Conservation (phyloP, 2,888 invertebrate genomes). For the Nudaria mundana region DNA sequence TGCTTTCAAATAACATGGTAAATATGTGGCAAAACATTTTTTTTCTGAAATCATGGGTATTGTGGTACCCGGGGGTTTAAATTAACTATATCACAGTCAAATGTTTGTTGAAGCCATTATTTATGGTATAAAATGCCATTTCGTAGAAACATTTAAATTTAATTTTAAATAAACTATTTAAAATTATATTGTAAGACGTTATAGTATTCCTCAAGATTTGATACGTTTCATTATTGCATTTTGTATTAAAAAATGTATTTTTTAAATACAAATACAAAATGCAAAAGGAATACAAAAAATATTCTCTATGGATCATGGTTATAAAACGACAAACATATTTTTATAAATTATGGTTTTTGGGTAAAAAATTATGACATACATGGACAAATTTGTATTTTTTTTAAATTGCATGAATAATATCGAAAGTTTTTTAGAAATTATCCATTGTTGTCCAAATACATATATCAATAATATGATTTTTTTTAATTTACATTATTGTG, state of each 20-base stretch:
- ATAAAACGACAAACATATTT: no score
- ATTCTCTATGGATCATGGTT: background rate
- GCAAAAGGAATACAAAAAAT: background rate
- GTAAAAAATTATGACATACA: no score
- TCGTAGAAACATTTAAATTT: slow-evolving; percentile 13
- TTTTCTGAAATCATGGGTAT: no score
- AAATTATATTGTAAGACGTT: slow-evolving; percentile 7
- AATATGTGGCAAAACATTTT: background rate
- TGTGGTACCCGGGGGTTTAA: no score
- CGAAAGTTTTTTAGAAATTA: no score
- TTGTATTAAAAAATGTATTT: slow-evolving; percentile 11
- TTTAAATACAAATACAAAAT: slow-evolving; percentile 1
- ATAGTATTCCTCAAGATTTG: slow-evolving; percentile 25
- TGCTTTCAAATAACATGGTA: no score
- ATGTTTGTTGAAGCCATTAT: slow-evolving; percentile 52
- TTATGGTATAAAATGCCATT: slow-evolving; percentile 41
- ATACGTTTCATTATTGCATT: slow-evolving; percentile 9
- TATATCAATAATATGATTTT: no score
- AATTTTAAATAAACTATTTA: slow-evolving; percentile 17
- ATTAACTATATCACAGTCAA: no score
- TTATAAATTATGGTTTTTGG: no score
- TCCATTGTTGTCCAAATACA: no score
- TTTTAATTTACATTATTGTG: slow-evolving; percentile 13
- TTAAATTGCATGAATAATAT: no score
- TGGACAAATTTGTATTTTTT: no score